Conservation (phyloP, 2,113 vertebrate species). For the Lepisosteus osseus region DNA sequence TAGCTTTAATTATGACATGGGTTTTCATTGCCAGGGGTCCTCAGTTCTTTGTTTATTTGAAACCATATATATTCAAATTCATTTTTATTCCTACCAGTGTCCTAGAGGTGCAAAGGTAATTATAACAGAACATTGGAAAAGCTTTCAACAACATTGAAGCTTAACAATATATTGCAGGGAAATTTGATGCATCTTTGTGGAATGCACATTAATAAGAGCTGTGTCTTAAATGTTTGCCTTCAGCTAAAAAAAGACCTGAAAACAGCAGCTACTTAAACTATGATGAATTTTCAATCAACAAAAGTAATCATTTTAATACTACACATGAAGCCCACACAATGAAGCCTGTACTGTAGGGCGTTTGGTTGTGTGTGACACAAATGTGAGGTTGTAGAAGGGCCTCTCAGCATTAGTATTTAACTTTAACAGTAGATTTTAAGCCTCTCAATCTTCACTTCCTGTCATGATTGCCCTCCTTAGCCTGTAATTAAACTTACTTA, state of each 20-base stretch:
- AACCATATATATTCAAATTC: too few relatives aligned
- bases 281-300: neutral
- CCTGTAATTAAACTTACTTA: constrained; percentile 48
- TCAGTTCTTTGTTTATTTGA: too few relatives aligned
- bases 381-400: neutral
- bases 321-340: neutral
- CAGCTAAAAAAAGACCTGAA: constrained; percentile 42
- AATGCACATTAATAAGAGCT: constrained; percentile 51
- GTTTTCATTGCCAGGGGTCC: too few relatives aligned
- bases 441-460: constrained; percentile 26
- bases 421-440: constrained; percentile 16
- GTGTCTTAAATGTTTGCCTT: constrained; percentile 45
- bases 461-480: constrained; percentile 31
- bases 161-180: too few relatives aligned
- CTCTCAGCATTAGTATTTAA: neutral
- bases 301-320: neutral
- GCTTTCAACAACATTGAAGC: too few relatives aligned
- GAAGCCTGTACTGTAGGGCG: neutral
- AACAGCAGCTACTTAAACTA: constrained; percentile 30
- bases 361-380: neutral
- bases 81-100: too few relatives aligned
- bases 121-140: too few relatives aligned
- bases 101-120: too few relatives aligned
- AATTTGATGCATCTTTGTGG: constrained; percentile 47
- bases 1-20: too few relatives aligned